Evolutionary conservation across 1,140 invertebrate species (phyloP).

Genomic region (Periplaneta americana): DNA sequence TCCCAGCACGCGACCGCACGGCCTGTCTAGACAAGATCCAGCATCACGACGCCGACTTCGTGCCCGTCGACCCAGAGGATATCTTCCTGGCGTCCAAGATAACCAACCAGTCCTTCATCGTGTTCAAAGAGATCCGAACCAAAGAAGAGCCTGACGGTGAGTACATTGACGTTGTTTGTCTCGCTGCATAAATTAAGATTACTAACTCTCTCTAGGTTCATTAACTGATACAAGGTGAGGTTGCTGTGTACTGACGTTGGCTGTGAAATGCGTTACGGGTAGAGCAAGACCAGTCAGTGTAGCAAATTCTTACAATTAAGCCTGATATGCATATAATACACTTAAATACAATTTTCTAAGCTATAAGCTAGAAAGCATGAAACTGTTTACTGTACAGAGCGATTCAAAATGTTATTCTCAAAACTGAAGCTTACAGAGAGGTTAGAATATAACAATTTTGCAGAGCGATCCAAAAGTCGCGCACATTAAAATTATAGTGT

Average conservation of each 20-base stretch:
- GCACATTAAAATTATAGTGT: no score
- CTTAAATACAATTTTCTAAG: background rate
- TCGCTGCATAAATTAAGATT: background rate
- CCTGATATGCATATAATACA: background rate
- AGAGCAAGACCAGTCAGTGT: background rate
- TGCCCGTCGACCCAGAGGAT: slow-evolving; percentile 75
- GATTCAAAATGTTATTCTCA: no score
- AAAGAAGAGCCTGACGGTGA: slow-evolving; percentile 40
- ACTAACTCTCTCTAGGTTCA: background rate
- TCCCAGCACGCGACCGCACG: slow-evolving; percentile 59
- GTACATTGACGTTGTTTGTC: background rate
- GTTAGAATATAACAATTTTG: no score
- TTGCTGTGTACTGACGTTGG: background rate
- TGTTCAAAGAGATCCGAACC: slow-evolving; percentile 64
- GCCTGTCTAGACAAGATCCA: slow-evolving; percentile 71
- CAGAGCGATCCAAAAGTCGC: no score
- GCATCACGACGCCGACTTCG: slow-evolving; percentile 68
- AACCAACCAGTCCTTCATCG: slow-evolving; percentile 52
- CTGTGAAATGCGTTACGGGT: background rate
- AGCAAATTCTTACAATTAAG: background rate
- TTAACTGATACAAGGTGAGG: background rate
- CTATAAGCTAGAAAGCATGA: no score
- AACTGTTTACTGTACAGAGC: no score
- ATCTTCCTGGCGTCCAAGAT: slow-evolving; percentile 73
- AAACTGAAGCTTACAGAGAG: no score